phyloP scores from a whole-genome alignment of 1,140 invertebrate species.

The Plutomurus gul region DNA sequence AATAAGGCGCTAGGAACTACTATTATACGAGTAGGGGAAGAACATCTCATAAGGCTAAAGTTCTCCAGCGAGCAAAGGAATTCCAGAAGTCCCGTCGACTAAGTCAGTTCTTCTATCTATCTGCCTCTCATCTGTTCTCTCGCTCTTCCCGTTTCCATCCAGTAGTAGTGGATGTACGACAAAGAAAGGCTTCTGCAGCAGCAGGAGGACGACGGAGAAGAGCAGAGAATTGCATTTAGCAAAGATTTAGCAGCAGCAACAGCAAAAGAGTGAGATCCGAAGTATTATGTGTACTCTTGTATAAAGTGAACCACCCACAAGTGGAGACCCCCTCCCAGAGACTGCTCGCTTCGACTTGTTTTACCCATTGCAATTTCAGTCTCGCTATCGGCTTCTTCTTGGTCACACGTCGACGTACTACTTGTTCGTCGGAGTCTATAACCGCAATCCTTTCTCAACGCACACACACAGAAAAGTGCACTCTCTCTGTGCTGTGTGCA shows the following conservation, averaged over 20 bases:
- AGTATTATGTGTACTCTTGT: constrained; percentile 8
- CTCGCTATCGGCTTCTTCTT: constrained; percentile 12
- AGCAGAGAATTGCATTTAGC: constrained; percentile 15
- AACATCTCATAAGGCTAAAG: no score
- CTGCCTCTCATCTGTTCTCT: no score
- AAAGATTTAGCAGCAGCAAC: constrained; percentile 16
- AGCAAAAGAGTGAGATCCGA: not conserved
- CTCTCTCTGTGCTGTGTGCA: no score
- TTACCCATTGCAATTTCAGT: constrained; percentile 24
- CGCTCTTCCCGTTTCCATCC: not conserved
- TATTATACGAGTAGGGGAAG: no score
- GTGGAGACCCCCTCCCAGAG: constrained; percentile 25
- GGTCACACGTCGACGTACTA: constrained; percentile 17
- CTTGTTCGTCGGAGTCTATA: not conserved
- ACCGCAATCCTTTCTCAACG: no score
- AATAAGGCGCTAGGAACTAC: no score
- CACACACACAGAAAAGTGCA: no score
- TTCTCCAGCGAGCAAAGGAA: no score
- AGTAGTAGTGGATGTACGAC: not conserved
- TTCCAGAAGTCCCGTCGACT: no score
- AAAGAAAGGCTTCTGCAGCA: constrained; percentile 15
- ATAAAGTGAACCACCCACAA: constrained; percentile 21
- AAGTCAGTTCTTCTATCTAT: no score
- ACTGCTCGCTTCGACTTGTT: not conserved
- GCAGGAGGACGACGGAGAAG: no score